These are phyloP conservation scores for Lordiphosa fenestrarum DNA, from an alignment of 2,888 invertebrate genomes.

Conservation along the genomic window DNA sequence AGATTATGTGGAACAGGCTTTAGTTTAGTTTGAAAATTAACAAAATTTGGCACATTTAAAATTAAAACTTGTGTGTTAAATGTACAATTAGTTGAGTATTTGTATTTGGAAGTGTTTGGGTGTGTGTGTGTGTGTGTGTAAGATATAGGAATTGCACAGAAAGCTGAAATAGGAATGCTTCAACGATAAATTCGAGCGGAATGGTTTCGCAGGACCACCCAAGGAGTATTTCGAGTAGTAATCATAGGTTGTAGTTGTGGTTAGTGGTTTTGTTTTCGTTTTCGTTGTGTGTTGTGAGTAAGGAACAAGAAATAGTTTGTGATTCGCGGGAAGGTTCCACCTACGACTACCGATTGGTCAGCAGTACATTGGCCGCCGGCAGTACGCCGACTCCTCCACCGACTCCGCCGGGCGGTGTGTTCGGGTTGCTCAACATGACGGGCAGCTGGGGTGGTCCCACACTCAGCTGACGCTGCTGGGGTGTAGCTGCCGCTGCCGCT, in stretches of 20 bases:
- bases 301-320: conserved; percentile 73
- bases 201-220: conserved; percentile 9
- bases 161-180: conserved; percentile 75
- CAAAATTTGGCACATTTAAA: conserved; percentile 73
- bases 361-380: conserved; percentile 78
- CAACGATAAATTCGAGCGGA: conserved; percentile 55
- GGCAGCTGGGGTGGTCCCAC: conserved; percentile 48
- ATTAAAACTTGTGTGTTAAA: conserved; percentile 57
- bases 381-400: conserved; percentile 49
- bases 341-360: conserved; percentile 78
- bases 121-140: conserved; percentile 26
- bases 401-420: conserved; percentile 47
- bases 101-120: conserved; percentile 65
- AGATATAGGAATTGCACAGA: conserved; percentile 72
- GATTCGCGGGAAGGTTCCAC: conserved; percentile 9
- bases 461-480: conserved; percentile 67
- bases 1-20: conserved; percentile 29
- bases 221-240: conserved; percentile 50
- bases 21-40: conserved; percentile 29
- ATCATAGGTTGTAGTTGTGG: conserved; percentile 20
- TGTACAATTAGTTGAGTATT: conserved; percentile 61
- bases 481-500: conserved; percentile 22
- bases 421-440: conserved; percentile 57
- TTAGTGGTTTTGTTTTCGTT: conserved; percentile 12
- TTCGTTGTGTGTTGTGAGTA: conserved; percentile 48